Evolutionary conservation across 2,113 vertebrate genomes (phyloP).

Genomic region (Taurulus bubalis): DNA sequence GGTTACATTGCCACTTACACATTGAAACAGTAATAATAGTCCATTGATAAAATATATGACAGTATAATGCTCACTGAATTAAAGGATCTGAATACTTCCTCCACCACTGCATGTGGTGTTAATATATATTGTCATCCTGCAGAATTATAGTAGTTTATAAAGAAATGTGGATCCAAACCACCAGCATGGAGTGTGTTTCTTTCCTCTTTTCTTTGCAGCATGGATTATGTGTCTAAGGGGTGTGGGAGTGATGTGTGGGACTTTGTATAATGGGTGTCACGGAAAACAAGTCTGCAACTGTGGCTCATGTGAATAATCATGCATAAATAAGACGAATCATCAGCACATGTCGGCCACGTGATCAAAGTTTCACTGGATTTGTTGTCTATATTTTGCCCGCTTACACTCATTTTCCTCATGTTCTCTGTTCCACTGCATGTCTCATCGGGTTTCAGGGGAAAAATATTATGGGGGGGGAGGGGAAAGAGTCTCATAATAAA

Average conservation of each 20-base stretch:
- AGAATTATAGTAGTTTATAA: neutral
- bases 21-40: neutral
- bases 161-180: neutral
- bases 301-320: conserved; percentile 45
- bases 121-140: neutral
- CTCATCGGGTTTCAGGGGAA: conserved; percentile 42
- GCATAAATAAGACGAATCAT: conserved; percentile 33
- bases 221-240: conserved; percentile 28
- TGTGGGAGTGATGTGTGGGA: conserved; percentile 61
- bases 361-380: conserved; percentile 36
- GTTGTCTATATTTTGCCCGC: conserved; percentile 16
- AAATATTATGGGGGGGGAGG: conserved; percentile 9
- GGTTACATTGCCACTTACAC: neutral
- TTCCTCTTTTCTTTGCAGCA: conserved; percentile 3
- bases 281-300: conserved; percentile 58
- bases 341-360: conserved; percentile 38
- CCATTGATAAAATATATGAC: neutral
- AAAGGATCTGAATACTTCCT: neutral
- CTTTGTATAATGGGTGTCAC: conserved; percentile 9
- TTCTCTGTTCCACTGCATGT: conserved; percentile 54
- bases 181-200: neutral
- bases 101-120: neutral
- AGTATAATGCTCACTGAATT: neutral
- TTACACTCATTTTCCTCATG: conserved; percentile 55
- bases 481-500: conserved; percentile 1